Evolutionary conservation across 1,140 invertebrate genomes (phyloP), one percentile per base, ranked within the genome.

Genomic region (Platyura marginata): DNA sequence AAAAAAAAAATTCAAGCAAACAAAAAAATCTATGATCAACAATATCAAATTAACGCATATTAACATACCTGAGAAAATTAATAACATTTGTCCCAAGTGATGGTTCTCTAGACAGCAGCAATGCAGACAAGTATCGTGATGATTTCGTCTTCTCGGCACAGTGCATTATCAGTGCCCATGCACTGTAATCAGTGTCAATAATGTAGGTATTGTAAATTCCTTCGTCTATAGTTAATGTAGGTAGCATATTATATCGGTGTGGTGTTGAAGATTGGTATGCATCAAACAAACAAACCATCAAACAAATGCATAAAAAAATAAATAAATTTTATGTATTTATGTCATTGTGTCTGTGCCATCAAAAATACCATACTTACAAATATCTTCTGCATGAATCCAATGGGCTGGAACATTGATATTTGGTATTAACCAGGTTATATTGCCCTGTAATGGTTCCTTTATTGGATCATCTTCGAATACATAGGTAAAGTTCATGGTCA

Each of bases 181-280:
- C 75, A 40, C 70, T 71, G 55, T 85, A 84, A 56, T 87, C 83
- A 1, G 81, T 80, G 54, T 88, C 85, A 48, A 89, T 52, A 0
- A 89, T 75, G 51, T 83, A 87, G 0, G 85, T 88, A 49, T 88
- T 87, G 60, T 89, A 89, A 43, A 87, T 68, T n/a, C 81, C 83
- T 64, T 87, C 81, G 61, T 86, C 83, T 89, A 61, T 40, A 59
- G 48, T 18, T 53, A 57, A 41, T n/a, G n/a, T n/a, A n/a, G n/a
- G n/a, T n/a, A n/a, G n/a, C n/a, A n/a, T n/a, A n/a, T n/a, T n/a
- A n/a, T n/a, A n/a, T n/a, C n/a, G n/a, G n/a, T n/a, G n/a, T n/a
- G n/a, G n/a, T n/a, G n/a, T n/a, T n/a, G n/a, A n/a, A n/a, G n/a
- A n/a, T n/a, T n/a, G n/a, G n/a, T n/a, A n/a, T n/a, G n/a, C n/a